A percentile compares a stretch with the other conserved stretches of the same genome.
Evolutionary conservation across 1,140 invertebrate species (phyloP).

Genomic region (Tetragonula clypearis): DNA sequence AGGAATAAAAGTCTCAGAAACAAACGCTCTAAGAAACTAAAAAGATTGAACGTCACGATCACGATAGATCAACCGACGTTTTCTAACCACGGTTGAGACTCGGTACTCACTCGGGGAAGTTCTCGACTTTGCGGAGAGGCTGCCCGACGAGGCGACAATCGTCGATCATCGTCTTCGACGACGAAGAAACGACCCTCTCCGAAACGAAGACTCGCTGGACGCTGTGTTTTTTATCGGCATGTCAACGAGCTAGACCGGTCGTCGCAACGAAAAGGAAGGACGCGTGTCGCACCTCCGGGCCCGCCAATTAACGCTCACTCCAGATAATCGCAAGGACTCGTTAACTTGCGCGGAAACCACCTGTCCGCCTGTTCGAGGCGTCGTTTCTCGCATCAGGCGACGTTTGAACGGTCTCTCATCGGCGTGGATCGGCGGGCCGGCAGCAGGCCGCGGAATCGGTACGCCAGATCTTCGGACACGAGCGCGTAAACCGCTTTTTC

Average conservation of each 20-base stretch:
- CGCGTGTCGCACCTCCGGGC: slow-evolving; percentile 25
- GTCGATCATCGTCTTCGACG: slow-evolving; percentile 16
- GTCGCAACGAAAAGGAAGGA: background rate
- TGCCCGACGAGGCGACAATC: background rate
- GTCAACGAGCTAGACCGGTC: slow-evolving; percentile 6
- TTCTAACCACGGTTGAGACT: too few relatives aligned
- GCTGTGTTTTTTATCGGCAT: background rate
- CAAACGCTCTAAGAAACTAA: too few relatives aligned
- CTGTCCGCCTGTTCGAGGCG: slow-evolving; percentile 59
- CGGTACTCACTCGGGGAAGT: background rate
- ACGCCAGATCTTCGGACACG: slow-evolving; percentile 16
- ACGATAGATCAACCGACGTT: too few relatives aligned
- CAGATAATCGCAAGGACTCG: slow-evolving; percentile 72
- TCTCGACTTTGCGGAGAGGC: too few relatives aligned
- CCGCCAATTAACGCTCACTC: slow-evolving; percentile 67
- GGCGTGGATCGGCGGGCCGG: slow-evolving; percentile 20
- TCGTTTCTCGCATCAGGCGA: slow-evolving; percentile 22
- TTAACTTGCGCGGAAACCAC: slow-evolving; percentile 73
- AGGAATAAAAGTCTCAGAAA: too few relatives aligned
- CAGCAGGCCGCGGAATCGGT: background rate
- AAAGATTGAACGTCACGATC: too few relatives aligned
- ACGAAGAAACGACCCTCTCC: background rate
- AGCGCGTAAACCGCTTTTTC: slow-evolving; percentile 11
- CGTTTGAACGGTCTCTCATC: slow-evolving; percentile 19
- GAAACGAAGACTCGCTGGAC: too few relatives aligned